Percentiles rank a stretch among this genome's conserved stretches.
Conservation (phyloP, 2,888 invertebrate genomes). For the Gibbula magus region DNA sequence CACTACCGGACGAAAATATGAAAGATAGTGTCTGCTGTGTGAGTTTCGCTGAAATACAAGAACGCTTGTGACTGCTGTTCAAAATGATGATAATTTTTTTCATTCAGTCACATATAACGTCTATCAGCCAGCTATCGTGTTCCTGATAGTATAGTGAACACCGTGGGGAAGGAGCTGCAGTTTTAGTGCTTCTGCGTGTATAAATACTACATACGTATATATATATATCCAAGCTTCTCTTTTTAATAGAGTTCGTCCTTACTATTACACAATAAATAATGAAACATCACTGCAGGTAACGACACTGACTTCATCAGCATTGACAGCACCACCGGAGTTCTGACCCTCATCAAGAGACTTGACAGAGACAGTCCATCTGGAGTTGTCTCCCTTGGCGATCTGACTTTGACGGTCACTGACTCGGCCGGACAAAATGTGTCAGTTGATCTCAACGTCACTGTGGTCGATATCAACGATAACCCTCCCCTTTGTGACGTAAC, state of each 20-base stretch:
- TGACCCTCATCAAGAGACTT: not conserved
- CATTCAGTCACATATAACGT: no score
- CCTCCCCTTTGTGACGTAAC: not conserved
- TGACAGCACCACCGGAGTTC: not conserved
- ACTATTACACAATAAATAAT: no score
- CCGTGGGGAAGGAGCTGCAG: no score
- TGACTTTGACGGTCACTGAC: conserved; percentile 16
- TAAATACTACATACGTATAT: not conserved
- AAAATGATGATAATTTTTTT: no score
- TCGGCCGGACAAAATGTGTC: not conserved
- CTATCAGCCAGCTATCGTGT: no score
- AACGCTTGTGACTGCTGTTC: no score
- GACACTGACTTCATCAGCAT: not conserved
- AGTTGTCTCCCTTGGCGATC: not conserved
- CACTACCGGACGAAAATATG: no score
- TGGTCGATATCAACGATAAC: conserved; percentile 13
- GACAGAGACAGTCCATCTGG: not conserved
- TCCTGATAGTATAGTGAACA: no score
- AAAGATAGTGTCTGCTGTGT: no score
- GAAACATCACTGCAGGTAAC: not conserved
- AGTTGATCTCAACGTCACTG: not conserved
- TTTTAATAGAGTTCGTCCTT: not conserved
- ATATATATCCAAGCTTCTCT: not conserved
- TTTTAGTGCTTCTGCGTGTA: no score
- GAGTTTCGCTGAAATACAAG: no score